phyloP scores from a whole-genome alignment of 2,113 vertebrate genomes.

The Heterochromis multidens region DNA sequence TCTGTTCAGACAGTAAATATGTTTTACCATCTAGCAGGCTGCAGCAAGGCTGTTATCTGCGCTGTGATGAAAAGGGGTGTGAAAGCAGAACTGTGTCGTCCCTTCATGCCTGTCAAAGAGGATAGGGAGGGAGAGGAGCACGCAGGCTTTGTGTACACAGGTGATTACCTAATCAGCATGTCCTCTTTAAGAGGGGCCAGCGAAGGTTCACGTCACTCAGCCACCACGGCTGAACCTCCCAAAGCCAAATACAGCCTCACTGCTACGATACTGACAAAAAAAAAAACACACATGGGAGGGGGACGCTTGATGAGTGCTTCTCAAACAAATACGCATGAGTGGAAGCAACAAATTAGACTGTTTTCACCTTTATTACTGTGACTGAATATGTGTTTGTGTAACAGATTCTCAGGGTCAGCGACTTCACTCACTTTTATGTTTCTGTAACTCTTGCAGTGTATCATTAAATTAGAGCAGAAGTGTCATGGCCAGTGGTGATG shows the following conservation, averaged over 20 bases:
- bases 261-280: constrained; percentile 38
- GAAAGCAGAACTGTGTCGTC: constrained; percentile 63
- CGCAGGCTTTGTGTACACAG: constrained; percentile 75
- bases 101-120: constrained; percentile 64
- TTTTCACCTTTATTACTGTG: not conserved
- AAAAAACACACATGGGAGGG: constrained; percentile 8
- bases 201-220: constrained; percentile 75
- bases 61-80: constrained; percentile 60
- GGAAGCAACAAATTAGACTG: not conserved
- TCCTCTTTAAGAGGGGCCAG: constrained; percentile 69
- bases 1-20: constrained; percentile 61
- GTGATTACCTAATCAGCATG: constrained; percentile 78
- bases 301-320: not conserved
- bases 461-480: not conserved
- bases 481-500: not conserved
- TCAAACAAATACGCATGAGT: not conserved
- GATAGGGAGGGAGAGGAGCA: constrained; percentile 57
- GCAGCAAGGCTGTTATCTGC: constrained; percentile 53
- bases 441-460: not conserved
- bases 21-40: constrained; percentile 49
- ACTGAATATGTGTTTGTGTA: not conserved
- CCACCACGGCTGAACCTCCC: constrained; percentile 28
- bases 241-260: constrained; percentile 57
- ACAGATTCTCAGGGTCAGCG: not conserved
- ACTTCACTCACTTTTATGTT: not conserved